Percentiles rank a stretch among this genome's conserved stretches.
Conservation (phyloP, 2,888 invertebrate genomes). For the Labia minor region DNA sequence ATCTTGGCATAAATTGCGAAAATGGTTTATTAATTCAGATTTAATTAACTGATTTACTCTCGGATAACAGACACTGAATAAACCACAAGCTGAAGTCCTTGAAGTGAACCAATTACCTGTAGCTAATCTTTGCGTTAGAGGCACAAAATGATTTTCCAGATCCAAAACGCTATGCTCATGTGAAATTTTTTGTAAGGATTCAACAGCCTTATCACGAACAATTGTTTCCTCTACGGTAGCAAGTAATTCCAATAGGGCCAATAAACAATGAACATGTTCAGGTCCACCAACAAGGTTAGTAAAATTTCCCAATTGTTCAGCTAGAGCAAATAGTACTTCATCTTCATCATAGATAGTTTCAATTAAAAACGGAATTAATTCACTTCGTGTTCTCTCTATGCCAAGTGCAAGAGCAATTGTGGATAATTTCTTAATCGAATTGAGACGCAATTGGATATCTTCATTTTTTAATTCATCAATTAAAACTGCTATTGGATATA, state of each 20-base stretch:
- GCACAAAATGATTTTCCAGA: conserved; percentile 91
- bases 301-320: conserved; percentile 95
- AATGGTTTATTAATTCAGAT: conserved; percentile 73
- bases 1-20: conserved; percentile 91
- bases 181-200: conserved; percentile 83
- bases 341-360: conserved; percentile 99
- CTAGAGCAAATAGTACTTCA: conserved; percentile 92
- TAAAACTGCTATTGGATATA: conserved; percentile 98
- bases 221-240: conserved; percentile 99
- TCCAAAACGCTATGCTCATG: conserved; percentile 87
- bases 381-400: conserved; percentile 87
- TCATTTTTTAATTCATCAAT: conserved; percentile 99
- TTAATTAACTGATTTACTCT: conserved; percentile 57
- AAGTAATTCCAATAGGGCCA: conserved; percentile 90
- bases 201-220: conserved; percentile 98
- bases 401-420: conserved; percentile 97
- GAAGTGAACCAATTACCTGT: conserved; percentile 95
- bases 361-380: conserved; percentile 94
- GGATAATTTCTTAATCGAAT: conserved; percentile 96
- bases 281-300: conserved; percentile 92
- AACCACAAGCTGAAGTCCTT: conserved; percentile 81
- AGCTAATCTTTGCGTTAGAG: conserved; percentile 83
- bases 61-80: conserved; percentile 76
- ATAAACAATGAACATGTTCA: conserved; percentile 85
- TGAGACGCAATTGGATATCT: conserved; percentile 94